A percentile compares a stretch with the other conserved stretches of the same genome.
Evolutionary conservation across 2,113 vertebrate genomes (phyloP).

Genomic region (Menura novaehollandiae): DNA sequence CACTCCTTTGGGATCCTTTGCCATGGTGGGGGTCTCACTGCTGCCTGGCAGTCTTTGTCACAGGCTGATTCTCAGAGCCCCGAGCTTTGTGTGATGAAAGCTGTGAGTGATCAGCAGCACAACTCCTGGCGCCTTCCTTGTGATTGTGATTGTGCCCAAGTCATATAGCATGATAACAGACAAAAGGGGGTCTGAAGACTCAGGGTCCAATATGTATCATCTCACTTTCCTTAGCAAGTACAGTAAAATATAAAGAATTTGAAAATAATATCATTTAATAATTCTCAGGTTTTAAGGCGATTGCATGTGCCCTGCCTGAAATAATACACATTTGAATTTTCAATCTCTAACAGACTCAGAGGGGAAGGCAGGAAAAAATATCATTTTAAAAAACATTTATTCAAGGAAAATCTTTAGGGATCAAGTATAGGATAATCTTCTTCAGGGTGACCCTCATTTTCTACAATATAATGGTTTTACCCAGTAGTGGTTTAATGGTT

Average conservation of each 20-base stretch:
- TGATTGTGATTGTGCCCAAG: background rate
- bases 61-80: background rate
- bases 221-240: background rate
- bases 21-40: background rate
- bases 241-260: background rate
- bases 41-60: background rate
- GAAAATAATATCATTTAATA: background rate
- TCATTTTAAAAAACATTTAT: background rate
- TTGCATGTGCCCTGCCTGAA: background rate
- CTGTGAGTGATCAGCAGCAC: background rate
- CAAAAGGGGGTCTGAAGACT: background rate
- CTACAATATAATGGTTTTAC: conserved; percentile 22
- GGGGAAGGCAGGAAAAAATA: background rate
- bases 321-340: background rate
- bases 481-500: conserved; percentile 5
- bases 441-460: conserved; percentile 34
- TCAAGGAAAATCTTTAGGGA: conserved; percentile 29
- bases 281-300: background rate
- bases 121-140: background rate
- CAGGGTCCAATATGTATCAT: background rate
- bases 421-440: conserved; percentile 40
- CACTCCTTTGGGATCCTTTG: background rate
- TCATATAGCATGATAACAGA: background rate
- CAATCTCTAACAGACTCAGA: background rate
- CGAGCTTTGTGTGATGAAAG: background rate